phyloP scores from a whole-genome alignment of 2,113 vertebrate species.

The Elephas maximus region DNA sequence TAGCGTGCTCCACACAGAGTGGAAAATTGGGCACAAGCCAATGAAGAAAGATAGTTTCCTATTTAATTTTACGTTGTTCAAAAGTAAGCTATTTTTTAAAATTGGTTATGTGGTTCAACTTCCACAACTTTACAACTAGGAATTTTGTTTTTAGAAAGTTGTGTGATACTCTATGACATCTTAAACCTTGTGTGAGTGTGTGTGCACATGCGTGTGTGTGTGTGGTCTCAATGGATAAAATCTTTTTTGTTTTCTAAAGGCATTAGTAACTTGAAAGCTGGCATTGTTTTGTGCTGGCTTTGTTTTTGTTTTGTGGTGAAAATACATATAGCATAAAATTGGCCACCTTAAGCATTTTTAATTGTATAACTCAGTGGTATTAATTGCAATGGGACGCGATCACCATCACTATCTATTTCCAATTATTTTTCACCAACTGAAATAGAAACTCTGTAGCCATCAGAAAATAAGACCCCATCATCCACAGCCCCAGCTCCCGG shows the following conservation, averaged over 20 bases:
- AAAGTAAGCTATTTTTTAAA: constrained; percentile 35
- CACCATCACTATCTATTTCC: background rate
- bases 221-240: background rate
- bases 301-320: too few species aligned
- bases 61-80: constrained; percentile 45
- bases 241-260: background rate
- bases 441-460: background rate
- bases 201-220: too few species aligned
- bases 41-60: background rate
- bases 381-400: background rate
- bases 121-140: background rate
- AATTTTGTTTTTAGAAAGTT: background rate
- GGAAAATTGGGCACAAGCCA: constrained; percentile 44
- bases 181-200: background rate
- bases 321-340: background rate
- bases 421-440: background rate
- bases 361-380: background rate
- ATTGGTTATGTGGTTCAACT: background rate
- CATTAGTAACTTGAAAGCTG: background rate
- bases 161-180: background rate
- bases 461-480: background rate
- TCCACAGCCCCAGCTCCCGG: background rate
- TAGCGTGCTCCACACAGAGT: background rate
- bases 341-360: background rate
- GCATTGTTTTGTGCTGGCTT: too few species aligned